Base-by-base conservation (phyloP, 2,113 vertebrate genomes). In the Cettia cetti region DNA sequence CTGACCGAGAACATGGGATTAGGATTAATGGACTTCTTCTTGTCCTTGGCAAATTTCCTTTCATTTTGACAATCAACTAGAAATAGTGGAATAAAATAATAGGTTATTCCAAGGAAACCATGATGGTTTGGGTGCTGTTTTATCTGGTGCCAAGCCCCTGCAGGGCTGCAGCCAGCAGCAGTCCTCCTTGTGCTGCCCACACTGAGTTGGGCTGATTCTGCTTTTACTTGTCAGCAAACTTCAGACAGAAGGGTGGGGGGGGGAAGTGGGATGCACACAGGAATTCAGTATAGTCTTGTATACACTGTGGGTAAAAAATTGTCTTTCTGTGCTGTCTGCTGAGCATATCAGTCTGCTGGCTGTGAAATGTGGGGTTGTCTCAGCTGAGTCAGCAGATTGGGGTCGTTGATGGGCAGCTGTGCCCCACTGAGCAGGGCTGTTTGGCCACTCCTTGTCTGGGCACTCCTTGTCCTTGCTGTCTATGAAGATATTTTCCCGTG, bases 101-200 rank as follows among this genome's bases (percentile, higher is more conserved):
- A 44, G 33, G 39, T 37, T 82, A n/a, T 76, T 88, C 49, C 59
- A 65, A 57, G 71, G 54, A 86, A 80, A n/a, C 28, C 4, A 0
- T 42, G 20, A 15, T 0, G 5, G 5, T 30, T 3, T 2, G 4
- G 40, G 27, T 9, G 2, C 10, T 5, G 5, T 31, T 54, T 39
- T 33, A 24, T 28, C 17, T 8, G 6, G 9, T 57, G 88, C 64
- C 37, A 14, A 42, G 26, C 15, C 37, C 35, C 69, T 66, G 52
- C 35, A 53, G 84, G 47, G 13, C 1, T 42, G 81, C 72, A 66
- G 74, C 23, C 28, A 56, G 52, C 47, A 54, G 2, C 57, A 42
- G 1, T 22, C 2, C 22, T 72, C 15, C 16, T 39, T 27, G 27
- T 22, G 47, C 42, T 44, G 11, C 10, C 1, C 21, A 1, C 12